Evolutionary conservation across 1,140 invertebrate genomes (phyloP), one percentile per base, ranked within the genome.

Genomic region (Aleiodes sp.): DNA sequence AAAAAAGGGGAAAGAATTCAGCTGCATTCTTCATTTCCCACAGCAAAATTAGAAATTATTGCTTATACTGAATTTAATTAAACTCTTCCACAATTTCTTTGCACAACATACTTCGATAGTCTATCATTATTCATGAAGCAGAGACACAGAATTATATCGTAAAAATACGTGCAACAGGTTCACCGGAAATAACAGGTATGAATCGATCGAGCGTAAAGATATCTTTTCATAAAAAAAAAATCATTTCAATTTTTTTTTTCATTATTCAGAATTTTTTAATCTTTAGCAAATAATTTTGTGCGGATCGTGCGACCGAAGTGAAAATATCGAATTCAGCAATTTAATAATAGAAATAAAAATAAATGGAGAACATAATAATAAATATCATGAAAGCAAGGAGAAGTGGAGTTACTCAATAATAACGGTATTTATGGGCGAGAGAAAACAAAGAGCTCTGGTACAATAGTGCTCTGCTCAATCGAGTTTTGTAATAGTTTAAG

Each of bases 361-460:
- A 56, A 29, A 64, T 28, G 24, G 41, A 63, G 26, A 31, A 46
- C 6, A 43, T 28, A 61, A 33, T 43, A 29, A 64, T 28, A 26
- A 29, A 63, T 21, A 31, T 33, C 6, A 43, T 28, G 46, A 33
- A 57, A 26, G 14, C 14, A 21, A 24, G 52, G 26, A 26, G 37
- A 67, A n/a, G n/a, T 66, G 31, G 26, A 68, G 31, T 71, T 71
- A 65, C 70, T 71, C 70, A 71, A 71, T 71, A 60, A 67, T 68
- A 71, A 71, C 65, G 70, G 70, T 71, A 71, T 71, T 71, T 71
- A 71, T 71, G 68, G 60, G 35, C 66, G 19, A 14, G 65, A 68
- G 39, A 37, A 60, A 68, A 65, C 66, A 68, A 68, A 61, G 66
- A 62, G 57, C 26, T 52, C 19, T 52, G 46, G 46, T 52, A 52